Evolutionary conservation across 2,797 vertebrate species (phyloP).

Genomic region (Poecilia picta): DNA sequence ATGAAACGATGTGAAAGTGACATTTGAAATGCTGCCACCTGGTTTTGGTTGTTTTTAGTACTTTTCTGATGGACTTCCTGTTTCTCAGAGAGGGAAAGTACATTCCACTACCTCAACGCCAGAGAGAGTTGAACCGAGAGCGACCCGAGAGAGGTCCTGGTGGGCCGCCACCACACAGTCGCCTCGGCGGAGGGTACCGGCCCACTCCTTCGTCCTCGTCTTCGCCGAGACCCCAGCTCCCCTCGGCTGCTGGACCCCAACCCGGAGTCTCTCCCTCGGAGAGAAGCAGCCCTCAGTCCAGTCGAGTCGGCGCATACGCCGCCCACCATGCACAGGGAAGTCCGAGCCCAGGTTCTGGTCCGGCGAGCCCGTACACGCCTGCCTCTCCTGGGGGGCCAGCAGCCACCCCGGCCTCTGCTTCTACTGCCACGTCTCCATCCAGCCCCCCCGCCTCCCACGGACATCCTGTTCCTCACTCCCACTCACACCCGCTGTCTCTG

Average conservation of each 20-base stretch:
- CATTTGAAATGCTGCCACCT: no score
- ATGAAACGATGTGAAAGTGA: no score
- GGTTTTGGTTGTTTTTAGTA: not conserved
- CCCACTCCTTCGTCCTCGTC: constrained; percentile 71
- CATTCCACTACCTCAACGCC: constrained; percentile 90
- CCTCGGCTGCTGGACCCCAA: constrained; percentile 66
- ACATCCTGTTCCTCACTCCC: constrained; percentile 74
- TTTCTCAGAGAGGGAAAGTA: constrained; percentile 88
- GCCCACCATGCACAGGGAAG: constrained; percentile 72
- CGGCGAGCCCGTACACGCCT: constrained; percentile 59
- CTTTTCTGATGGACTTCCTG: not conserved
- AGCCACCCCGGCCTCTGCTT: constrained; percentile 53
- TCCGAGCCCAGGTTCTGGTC: constrained; percentile 63
- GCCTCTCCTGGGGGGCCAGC: constrained; percentile 62
- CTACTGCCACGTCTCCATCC: constrained; percentile 61
- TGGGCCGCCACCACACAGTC: constrained; percentile 66
- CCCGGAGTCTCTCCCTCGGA: constrained; percentile 67
- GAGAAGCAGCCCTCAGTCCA: constrained; percentile 74
- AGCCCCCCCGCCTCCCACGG: constrained; percentile 69
- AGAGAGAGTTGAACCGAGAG: constrained; percentile 84
- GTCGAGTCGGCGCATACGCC: constrained; percentile 57
- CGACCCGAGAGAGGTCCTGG: constrained; percentile 68
- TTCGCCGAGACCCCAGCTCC: constrained; percentile 68
- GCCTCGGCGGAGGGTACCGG: constrained; percentile 70
- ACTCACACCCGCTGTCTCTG: constrained; percentile 75